These are phyloP conservation scores for Diadema setosum DNA, from an alignment of 35 echinoderm and acorn worm species.

Conservation along the genomic window DNA sequence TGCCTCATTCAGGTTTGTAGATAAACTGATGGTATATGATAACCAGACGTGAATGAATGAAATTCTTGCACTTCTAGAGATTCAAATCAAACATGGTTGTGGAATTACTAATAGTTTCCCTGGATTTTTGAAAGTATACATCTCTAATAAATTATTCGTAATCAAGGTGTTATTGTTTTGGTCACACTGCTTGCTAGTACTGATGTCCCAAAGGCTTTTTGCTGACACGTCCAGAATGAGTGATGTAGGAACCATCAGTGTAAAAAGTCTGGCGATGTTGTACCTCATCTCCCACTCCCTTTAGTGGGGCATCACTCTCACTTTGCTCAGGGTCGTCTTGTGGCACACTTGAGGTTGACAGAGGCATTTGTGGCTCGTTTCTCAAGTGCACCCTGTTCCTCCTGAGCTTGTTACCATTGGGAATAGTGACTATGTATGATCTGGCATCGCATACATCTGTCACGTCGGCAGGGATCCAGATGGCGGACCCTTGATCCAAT, in stretches of 20 bases:
- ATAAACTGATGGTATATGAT: too few species aligned
- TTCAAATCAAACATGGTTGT: too few species aligned
- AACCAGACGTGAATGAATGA: too few species aligned
- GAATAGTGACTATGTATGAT: background rate
- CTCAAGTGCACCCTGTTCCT: background rate
- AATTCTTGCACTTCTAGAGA: too few species aligned
- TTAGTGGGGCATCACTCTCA: background rate
- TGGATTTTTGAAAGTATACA: too few species aligned
- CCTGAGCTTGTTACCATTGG: background rate
- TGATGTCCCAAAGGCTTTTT: background rate
- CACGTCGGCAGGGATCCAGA: background rate
- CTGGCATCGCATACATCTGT: background rate
- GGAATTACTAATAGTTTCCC: too few species aligned
- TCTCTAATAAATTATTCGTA: too few species aligned
- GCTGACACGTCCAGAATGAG: background rate
- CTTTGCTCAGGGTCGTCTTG: background rate
- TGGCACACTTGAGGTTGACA: too few species aligned
- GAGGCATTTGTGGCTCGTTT: background rate
- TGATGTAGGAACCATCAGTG: background rate
- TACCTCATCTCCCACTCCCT: background rate
- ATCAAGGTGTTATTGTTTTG: too few species aligned
- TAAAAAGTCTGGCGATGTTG: background rate
- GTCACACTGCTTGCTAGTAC: too few species aligned
- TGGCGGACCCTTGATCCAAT: background rate
- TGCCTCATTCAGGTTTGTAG: too few species aligned